phyloP scores from a whole-genome alignment of 2,888 invertebrate species.

The Heliconius ethilla region DNA sequence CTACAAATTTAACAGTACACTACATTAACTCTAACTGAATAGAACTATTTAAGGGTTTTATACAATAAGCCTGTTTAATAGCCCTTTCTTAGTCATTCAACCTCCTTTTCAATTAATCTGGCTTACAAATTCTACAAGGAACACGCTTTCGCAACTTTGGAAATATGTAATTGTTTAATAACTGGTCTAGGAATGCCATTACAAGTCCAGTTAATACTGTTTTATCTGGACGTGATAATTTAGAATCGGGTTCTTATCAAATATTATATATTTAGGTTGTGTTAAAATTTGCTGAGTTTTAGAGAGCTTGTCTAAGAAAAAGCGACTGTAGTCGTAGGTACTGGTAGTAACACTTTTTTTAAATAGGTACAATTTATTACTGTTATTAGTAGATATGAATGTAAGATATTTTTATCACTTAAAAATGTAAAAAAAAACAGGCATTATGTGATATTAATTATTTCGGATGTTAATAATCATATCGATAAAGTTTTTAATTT shows the following conservation, averaged over 20 bases:
- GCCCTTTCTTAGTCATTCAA: slow-evolving; percentile 40
- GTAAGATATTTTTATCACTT: too few species aligned
- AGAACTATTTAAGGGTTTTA: not conserved
- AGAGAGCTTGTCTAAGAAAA: not conserved
- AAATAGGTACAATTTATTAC: too few species aligned
- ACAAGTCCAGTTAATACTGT: slow-evolving; percentile 27
- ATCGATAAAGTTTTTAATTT: too few species aligned
- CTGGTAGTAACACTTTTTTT: too few species aligned
- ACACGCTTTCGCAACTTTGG: slow-evolving; percentile 42
- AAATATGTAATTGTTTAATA: slow-evolving; percentile 30
- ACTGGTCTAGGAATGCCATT: slow-evolving; percentile 38
- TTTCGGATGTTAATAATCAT: too few species aligned
- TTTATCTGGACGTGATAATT: slow-evolving; percentile 18
- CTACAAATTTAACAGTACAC: not conserved
- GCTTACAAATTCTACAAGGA: slow-evolving; percentile 40
- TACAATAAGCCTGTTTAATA: slow-evolving; percentile 23
- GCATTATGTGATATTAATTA: too few species aligned
- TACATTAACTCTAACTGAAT: not conserved
- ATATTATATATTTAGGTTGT: not conserved
- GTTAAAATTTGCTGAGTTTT: not conserved
- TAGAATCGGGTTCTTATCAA: not conserved
- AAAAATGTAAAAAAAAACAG: too few species aligned
- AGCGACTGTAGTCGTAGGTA: not conserved
- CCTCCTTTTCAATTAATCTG: slow-evolving; percentile 37
- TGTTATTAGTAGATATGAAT: too few species aligned